Conservation (phyloP, 2,888 invertebrate species). For the Hybos culiciformis region DNA sequence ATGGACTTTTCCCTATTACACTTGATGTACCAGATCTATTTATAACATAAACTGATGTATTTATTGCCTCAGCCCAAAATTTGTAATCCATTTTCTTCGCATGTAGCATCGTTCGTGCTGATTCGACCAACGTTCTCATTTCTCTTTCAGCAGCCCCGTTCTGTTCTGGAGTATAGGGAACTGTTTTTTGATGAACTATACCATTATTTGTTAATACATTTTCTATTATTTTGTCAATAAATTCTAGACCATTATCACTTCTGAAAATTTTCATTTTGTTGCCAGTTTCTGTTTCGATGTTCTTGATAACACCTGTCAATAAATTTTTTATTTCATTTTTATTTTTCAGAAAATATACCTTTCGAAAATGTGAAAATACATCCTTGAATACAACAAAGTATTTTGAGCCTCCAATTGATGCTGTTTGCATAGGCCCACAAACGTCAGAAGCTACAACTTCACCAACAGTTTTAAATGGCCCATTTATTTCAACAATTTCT, state of each 20-base stretch:
- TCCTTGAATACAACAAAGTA: neutral
- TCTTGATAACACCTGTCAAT: no score
- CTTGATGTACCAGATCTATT: slow-evolving; percentile 13
- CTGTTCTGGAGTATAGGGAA: no score
- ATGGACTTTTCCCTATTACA: slow-evolving; percentile 19
- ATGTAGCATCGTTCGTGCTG: no score
- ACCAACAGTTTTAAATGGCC: neutral
- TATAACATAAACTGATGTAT: slow-evolving; percentile 17
- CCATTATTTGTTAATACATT: no score
- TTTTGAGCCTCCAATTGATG: neutral
- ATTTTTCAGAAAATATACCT: neutral
- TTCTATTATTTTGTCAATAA: slow-evolving; percentile 6
- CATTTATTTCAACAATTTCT: no score
- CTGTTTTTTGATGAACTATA: no score
- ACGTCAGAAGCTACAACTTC: neutral
- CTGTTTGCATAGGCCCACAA: neutral
- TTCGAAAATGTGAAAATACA: neutral
- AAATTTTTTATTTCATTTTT: no score
- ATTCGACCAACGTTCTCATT: no score
- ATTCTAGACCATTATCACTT: no score
- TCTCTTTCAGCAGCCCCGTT: no score
- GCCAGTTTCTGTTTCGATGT: no score
- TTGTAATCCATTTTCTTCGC: slow-evolving; percentile 14
- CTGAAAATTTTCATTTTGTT: no score
- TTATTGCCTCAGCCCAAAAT: slow-evolving; percentile 30